phyloP scores from a whole-genome alignment of 1,140 invertebrate genomes.

The Apocrypta bakeri region DNA sequence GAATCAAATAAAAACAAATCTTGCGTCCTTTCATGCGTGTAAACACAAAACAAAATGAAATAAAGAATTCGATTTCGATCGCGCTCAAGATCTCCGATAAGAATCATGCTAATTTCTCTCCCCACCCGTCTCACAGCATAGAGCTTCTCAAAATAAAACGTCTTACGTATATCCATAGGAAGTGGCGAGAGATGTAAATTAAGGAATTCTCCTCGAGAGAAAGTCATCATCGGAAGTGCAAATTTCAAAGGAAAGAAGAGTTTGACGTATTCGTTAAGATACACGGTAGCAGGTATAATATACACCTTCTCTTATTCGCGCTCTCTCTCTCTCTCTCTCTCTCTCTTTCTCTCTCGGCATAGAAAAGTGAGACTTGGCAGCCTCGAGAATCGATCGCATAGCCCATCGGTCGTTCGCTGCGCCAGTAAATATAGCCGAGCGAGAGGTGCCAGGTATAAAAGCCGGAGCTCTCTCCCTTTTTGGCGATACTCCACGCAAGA shows the following conservation, averaged over 20 bases:
- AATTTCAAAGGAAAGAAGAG: background rate
- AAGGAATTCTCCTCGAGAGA: slow-evolving; percentile 28
- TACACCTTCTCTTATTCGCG: background rate
- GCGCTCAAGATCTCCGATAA: slow-evolving; percentile 15
- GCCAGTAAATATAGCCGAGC: slow-evolving; percentile 43
- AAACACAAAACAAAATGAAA: background rate
- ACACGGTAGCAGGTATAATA: background rate
- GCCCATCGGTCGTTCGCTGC: slow-evolving; percentile 48
- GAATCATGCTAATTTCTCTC: slow-evolving; percentile 30
- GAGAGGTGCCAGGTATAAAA: slow-evolving; percentile 28
- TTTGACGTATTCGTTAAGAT: background rate
- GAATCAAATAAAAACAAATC: no score
- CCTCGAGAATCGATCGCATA: slow-evolving; percentile 46
- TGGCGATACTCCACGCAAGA: slow-evolving; percentile 41
- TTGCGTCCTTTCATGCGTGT: no score
- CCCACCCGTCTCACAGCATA: background rate
- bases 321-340: background rate
- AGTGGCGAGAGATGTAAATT: slow-evolving; percentile 40
- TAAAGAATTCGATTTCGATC: slow-evolving; percentile 13
- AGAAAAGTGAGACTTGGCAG: slow-evolving; percentile 40
- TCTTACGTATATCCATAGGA: background rate
- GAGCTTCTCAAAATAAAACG: background rate
- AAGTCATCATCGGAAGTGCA: slow-evolving; percentile 38
- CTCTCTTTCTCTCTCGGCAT: background rate
- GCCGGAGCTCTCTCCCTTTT: slow-evolving; percentile 25